phyloP scores from a whole-genome alignment of 2,113 vertebrate genomes.

The Hippocampus comes region DNA sequence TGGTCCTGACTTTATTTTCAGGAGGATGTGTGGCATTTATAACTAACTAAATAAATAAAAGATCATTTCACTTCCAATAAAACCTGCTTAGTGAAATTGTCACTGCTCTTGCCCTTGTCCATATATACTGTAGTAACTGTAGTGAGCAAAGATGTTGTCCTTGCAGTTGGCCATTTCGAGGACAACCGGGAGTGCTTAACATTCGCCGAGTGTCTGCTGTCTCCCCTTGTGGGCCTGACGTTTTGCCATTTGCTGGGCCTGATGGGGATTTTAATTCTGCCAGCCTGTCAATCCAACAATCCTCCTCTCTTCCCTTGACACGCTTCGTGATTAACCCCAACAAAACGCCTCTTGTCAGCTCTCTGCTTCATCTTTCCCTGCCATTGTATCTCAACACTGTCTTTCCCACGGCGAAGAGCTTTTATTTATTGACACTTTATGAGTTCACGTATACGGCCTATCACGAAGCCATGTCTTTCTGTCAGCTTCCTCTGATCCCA shows the following conservation, averaged over 20 bases:
- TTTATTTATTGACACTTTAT: constrained; percentile 21
- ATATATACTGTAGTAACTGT: constrained; percentile 61
- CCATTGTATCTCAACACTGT: constrained; percentile 13
- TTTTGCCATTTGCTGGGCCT: constrained; percentile 44
- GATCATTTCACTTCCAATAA: background rate
- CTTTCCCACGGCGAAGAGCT: constrained; percentile 12
- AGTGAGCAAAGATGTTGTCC: constrained; percentile 34
- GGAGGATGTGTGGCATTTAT: background rate
- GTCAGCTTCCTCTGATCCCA: constrained; percentile 30
- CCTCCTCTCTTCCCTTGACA: constrained; percentile 40
- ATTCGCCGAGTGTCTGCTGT: constrained; percentile 36
- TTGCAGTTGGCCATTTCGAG: constrained; percentile 39
- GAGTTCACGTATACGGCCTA: constrained; percentile 19
- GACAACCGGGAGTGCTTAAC: constrained; percentile 43
- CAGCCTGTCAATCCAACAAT: constrained; percentile 57
- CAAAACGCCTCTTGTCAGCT: constrained; percentile 16
- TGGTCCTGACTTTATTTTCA: background rate
- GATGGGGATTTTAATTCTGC: constrained; percentile 56
- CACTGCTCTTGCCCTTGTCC: constrained; percentile 35
- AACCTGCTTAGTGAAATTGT: constrained; percentile 13
- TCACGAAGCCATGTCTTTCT: constrained; percentile 8
- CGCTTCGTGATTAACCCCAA: constrained; percentile 55
- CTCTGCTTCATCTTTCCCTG: constrained; percentile 22
- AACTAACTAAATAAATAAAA: no score
- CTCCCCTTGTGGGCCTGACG: constrained; percentile 31